Percentiles rank a stretch among this genome's conserved stretches.
Conservation (phyloP, 2,888 invertebrate species). For the Pediacus dermestoides region DNA sequence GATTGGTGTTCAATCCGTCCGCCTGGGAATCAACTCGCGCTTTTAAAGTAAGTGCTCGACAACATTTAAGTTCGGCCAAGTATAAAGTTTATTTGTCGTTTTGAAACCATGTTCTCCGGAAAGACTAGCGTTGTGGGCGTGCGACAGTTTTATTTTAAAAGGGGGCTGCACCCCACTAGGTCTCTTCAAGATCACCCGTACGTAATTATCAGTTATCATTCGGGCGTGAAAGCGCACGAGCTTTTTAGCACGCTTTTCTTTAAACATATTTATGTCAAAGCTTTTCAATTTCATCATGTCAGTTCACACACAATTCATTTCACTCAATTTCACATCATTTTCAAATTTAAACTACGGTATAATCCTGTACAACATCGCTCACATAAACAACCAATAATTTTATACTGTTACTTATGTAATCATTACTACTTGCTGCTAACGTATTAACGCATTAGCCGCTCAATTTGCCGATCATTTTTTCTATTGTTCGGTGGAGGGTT, state of each 20-base stretch:
- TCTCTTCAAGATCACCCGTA: conserved; percentile 51
- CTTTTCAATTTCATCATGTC: conserved; percentile 46
- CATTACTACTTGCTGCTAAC: too few relatives aligned
- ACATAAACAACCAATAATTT: too few relatives aligned
- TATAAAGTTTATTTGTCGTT: conserved; percentile 49
- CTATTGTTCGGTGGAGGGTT: too few relatives aligned
- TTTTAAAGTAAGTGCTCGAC: conserved; percentile 47
- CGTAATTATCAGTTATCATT: conserved; percentile 51
- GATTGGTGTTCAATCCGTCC: conserved; percentile 45
- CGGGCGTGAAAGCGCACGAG: conserved; percentile 47
- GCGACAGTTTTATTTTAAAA: conserved; percentile 48
- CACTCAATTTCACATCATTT: conserved; percentile 33
- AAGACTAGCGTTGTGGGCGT: conserved; percentile 44
- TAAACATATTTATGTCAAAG: conserved; percentile 50
- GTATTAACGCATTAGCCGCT: too few relatives aligned
- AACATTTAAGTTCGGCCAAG: conserved; percentile 44
- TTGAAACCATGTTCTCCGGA: conserved; percentile 28
- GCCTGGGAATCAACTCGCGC: conserved; percentile 39
- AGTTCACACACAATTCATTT: conserved; percentile 40
- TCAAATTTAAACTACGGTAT: too few relatives aligned
- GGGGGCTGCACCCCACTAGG: conserved; percentile 39
- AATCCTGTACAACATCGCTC: too few relatives aligned
- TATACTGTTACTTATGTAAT: too few relatives aligned
- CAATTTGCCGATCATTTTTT: too few relatives aligned
- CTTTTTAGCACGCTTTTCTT: conserved; percentile 48